A percentile compares a stretch with the other conserved stretches of the same genome.
phyloP scores from a whole-genome alignment of 2,113 vertebrate species.

The Zeus faber region DNA sequence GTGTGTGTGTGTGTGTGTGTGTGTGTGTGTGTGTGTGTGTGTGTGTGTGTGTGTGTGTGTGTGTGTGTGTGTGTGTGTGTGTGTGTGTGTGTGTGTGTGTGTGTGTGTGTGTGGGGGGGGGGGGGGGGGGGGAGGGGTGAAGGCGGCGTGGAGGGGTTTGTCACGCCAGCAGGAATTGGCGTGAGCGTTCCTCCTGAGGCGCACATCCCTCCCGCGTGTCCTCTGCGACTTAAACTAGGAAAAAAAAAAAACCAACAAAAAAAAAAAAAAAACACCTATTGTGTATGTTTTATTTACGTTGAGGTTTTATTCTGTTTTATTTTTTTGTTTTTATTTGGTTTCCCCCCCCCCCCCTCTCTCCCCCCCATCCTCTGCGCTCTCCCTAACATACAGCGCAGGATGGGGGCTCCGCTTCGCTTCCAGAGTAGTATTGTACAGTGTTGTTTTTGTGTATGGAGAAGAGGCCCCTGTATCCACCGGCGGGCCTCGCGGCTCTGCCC shows the following conservation, averaged over 20 bases:
- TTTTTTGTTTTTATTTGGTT: conserved; percentile 35
- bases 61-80: no score
- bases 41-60: no score
- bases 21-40: no score
- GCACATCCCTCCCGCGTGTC: conserved; percentile 63
- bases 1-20: no score
- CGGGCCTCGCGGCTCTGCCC: conserved; percentile 51
- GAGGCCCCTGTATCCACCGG: conserved; percentile 63
- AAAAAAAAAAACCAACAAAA: conserved; percentile 65
- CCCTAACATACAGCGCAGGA: conserved; percentile 64
- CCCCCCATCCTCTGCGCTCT: conserved; percentile 55
- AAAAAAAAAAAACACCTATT: conserved; percentile 66
- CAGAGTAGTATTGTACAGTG: conserved; percentile 57
- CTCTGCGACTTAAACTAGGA: conserved; percentile 72
- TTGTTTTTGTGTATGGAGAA: conserved; percentile 52
- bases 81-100: no score
- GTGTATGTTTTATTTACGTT: conserved; percentile 50
- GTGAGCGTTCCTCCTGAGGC: conserved; percentile 61
- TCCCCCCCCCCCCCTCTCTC: not conserved
- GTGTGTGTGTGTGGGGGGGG: conserved; percentile 5
- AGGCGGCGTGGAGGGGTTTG: conserved; percentile 58
- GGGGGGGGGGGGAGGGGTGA: conserved; percentile 8
- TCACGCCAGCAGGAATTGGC: conserved; percentile 74
- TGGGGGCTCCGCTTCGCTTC: conserved; percentile 75
- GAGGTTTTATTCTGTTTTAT: conserved; percentile 29